phyloP scores from a whole-genome alignment of 1,140 invertebrate species.

The Saccostrea cuccullata region DNA sequence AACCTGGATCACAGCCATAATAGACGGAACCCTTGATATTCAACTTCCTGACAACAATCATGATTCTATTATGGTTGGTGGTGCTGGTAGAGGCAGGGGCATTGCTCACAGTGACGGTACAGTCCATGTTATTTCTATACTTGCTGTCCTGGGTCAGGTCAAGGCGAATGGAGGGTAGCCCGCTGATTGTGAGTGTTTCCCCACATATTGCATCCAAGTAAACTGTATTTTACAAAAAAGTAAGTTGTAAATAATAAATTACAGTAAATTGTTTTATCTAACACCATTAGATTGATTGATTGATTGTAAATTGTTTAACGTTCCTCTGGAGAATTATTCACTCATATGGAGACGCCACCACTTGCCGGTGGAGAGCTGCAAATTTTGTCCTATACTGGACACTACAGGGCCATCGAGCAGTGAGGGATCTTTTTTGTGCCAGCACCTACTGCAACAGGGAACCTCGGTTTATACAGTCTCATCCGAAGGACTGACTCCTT shows the following conservation, averaged over 20 bases:
- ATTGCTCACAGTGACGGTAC: background rate
- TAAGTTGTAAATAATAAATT: background rate
- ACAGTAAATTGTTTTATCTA: background rate
- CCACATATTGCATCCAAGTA: slow-evolving; percentile 9
- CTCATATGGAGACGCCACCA: too few species aligned
- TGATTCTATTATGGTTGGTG: background rate
- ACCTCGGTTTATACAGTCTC: too few species aligned
- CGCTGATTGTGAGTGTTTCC: background rate
- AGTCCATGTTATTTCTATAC: slow-evolving; percentile 33
- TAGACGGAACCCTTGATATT: slow-evolving; percentile 20
- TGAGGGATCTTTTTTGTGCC: too few species aligned
- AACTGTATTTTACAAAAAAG: background rate
- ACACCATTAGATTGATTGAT: too few species aligned
- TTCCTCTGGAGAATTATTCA: too few species aligned
- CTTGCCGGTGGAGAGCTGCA: too few species aligned
- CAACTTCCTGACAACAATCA: slow-evolving; percentile 9
- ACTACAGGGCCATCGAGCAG: too few species aligned
- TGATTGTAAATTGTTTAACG: too few species aligned
- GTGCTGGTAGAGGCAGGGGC: background rate
- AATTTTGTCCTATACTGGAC: too few species aligned
- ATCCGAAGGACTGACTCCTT: too few species aligned
- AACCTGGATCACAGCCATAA: background rate
- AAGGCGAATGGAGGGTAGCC: slow-evolving; percentile 5
- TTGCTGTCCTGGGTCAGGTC: background rate
- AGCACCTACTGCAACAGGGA: too few species aligned